Evolutionary conservation across 2,888 invertebrate species (phyloP).

Genomic region (Drosophila mettleri): DNA sequence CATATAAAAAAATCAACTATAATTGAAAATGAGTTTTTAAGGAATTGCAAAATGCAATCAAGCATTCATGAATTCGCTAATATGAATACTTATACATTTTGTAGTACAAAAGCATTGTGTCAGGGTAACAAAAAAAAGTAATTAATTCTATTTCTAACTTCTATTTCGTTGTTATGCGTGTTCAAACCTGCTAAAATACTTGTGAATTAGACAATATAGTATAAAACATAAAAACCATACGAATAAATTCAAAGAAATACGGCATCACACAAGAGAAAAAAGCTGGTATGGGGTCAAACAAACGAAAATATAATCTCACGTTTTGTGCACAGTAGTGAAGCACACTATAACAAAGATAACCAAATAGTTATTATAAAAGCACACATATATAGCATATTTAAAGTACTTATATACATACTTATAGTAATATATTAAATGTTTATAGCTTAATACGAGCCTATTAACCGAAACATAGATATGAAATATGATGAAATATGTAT

Average conservation of each 20-base stretch:
- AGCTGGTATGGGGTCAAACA: conserved; percentile 85
- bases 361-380: conserved; percentile 38
- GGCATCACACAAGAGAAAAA: conserved; percentile 57
- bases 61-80: conserved; percentile 40
- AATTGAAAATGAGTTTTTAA: conserved; percentile 56
- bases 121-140: conserved; percentile 61
- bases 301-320: conserved; percentile 58
- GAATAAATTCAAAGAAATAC: conserved; percentile 15
- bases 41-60: conserved; percentile 83
- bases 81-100: conserved; percentile 14
- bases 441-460: conserved; percentile 70
- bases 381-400: conserved; percentile 66
- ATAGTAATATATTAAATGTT: conserved; percentile 24
- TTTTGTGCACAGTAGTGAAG: conserved; percentile 62
- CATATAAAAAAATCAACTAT: conserved; percentile 21
- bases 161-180: conserved; percentile 57
- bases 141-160: conserved; percentile 52
- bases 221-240: conserved; percentile 36
- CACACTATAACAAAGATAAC: conserved; percentile 7
- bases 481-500: conserved; percentile 4
- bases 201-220: conserved; percentile 85
- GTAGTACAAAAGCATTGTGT: conserved; percentile 68
- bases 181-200: conserved; percentile 70
- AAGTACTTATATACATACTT: conserved; percentile 51
- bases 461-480: conserved; percentile 29